These are phyloP conservation scores for Alexandromys fortis DNA, from an alignment of 2,113 vertebrate species.

Conservation along the genomic window DNA sequence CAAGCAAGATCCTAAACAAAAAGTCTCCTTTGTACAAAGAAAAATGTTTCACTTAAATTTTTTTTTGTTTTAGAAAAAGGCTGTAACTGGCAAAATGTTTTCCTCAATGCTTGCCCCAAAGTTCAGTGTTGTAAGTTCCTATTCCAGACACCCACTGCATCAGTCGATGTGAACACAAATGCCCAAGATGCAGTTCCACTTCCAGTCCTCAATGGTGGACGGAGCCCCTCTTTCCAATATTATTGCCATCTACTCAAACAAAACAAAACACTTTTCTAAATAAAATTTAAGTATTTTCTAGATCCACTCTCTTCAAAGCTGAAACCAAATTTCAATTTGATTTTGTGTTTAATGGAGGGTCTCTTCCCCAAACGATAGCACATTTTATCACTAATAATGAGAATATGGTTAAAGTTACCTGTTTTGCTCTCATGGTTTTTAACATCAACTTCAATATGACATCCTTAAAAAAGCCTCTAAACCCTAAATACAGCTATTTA, in stretches of 20 bases:
- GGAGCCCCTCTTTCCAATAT: neutral
- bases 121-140: constrained; percentile 76
- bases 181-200: constrained; percentile 48
- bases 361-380: neutral
- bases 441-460: constrained; percentile 46
- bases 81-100: constrained; percentile 82
- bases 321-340: constrained; percentile 52
- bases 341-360: constrained; percentile 31
- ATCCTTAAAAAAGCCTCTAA: constrained; percentile 3
- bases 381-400: neutral
- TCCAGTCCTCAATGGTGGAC: constrained; percentile 32
- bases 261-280: constrained; percentile 23
- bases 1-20: constrained; percentile 76
- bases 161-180: constrained; percentile 58
- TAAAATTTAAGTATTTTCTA: constrained; percentile 40
- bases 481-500: neutral
- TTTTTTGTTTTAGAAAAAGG: constrained; percentile 71
- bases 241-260: constrained; percentile 34
- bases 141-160: constrained; percentile 76
- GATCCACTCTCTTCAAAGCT: constrained; percentile 21
- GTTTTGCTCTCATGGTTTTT: constrained; percentile 48
- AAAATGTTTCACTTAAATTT: constrained; percentile 80
- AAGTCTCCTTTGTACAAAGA: constrained; percentile 78
- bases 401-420: constrained; percentile 22
- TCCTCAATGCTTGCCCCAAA: constrained; percentile 66